Conservation (phyloP, 1,140 invertebrate genomes). For the Ostrea edulis region DNA sequence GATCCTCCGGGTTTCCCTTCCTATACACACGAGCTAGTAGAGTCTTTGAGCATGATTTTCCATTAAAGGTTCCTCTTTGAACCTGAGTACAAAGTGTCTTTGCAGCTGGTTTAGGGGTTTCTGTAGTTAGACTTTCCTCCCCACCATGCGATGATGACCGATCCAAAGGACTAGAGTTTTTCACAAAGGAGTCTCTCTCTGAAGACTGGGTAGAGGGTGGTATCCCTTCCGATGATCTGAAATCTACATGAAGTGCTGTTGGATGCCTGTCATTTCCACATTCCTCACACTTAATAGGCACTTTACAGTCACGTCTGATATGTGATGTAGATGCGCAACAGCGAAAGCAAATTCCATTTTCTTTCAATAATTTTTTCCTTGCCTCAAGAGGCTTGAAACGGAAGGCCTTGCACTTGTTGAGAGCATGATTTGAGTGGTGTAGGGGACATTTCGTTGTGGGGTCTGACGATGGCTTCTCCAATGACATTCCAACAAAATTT, state of each 20-base stretch:
- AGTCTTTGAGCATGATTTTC: conserved; percentile 54
- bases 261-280: conserved; percentile 46
- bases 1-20: conserved; percentile 6
- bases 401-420: conserved; percentile 50
- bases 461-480: not conserved
- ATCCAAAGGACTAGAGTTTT: conserved; percentile 44
- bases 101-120: not conserved
- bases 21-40: conserved; percentile 26
- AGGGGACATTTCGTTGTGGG: conserved; percentile 1
- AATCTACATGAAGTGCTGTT: conserved; percentile 37
- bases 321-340: conserved; percentile 45
- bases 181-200: conserved; percentile 30
- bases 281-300: conserved; percentile 10
- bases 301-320: conserved; percentile 38
- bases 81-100: not conserved
- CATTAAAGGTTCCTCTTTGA: not conserved
- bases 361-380: conserved; percentile 33
- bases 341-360: conserved; percentile 46
- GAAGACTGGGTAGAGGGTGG: not conserved
- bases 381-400: conserved; percentile 26
- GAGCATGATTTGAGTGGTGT: conserved; percentile 33
- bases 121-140: conserved; percentile 38
- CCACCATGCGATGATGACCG: conserved; percentile 47
- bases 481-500: not conserved
- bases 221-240: not conserved